Evolutionary conservation across 2,797 vertebrate species (phyloP), one percentile per base, ranked within the genome.

Genomic region (Oreochromis mossambicus): DNA sequence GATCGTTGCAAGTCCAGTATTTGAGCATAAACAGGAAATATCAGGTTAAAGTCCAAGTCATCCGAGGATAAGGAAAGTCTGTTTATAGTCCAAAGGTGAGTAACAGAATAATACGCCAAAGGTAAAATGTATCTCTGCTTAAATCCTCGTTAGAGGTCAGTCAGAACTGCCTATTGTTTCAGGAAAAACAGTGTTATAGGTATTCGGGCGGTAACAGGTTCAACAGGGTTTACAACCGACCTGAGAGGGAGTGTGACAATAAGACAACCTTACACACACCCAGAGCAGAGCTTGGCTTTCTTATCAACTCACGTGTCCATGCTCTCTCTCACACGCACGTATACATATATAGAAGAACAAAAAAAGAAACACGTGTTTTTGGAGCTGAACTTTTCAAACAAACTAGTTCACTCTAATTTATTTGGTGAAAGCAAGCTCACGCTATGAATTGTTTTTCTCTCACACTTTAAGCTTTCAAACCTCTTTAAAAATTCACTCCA

Each of bases 21-120:
- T 6, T 8, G 36, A 38, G 48, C 2, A 15, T 6, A 19, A 87
- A 81, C 58, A 79, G 80, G 77, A 90, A 78, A 76, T 12, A 51
- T 41, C 32, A 38, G 80, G 86, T 21, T 82, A 88, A 93, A 93
- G 91, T 94, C 91, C 90, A 91, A 54, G 51, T 13, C 6, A 21
- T 56, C 34, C 2, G 1, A 3, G 77, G 10, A 68, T 15, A 21
- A 81, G 26, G 50, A 86, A 80, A 51, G 5, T 32, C 81, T 63
- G 36, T 17, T 61, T 21, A n/a, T 1, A 8, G 93, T 93, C 86
- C 89, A 90, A 94, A 94, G 92, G 87, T 89, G 77, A 83, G 54
- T 2, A 36, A 58, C 51, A 79, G 9, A 85, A 36, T 75, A 36
- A 78, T 26, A 46, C 4, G 26, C 21, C 6, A 8, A 26, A 84